Evolutionary conservation across 2,797 vertebrate genomes (phyloP), one percentile per base, ranked within the genome.

Genomic region (Urophycis tenuis): DNA sequence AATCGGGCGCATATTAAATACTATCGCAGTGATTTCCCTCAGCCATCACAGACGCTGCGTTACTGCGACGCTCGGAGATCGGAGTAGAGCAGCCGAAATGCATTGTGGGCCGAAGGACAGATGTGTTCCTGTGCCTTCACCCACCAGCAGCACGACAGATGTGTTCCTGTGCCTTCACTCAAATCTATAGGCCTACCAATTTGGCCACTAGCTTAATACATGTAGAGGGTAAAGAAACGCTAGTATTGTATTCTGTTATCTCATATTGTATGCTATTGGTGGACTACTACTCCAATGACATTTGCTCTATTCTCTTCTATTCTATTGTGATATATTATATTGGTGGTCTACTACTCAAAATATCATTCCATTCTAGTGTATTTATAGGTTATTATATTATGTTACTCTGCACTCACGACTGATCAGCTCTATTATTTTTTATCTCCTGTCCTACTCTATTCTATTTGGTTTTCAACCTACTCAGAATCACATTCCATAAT

Each of bases 1-100:
- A 81, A 73, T 80, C 73, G 83, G 81, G 89, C 84, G 89, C 93
- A 94, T 93, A 92, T 92, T 90, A 92, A 72, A 84, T 78, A 9
- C 19, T 73, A 84, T 49, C 53, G 70, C 81, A 15, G 53, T 78
- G 86, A 74, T 83, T 85, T 78, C 76, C 85, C 78, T 78, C 85
- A 84, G 88, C 91, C 93, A 93, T 93, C 84, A 78, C 82, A 75
- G 81, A 88, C 81, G 74, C 53, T 82, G 74, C 75, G 74, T 67
- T 67, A 29, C 73, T 86, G 89, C 81, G 80, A 83, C 82, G 78
- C 81, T 75, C 1, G 49, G 78, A 81, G 87, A 90, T 88, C 88
- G 88, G 78, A 74, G 81, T 33, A 25, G 82, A 77, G 77, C 78
- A 78, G 82, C n/a, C 60, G 60, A 85, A 83, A 71, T 86, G 89